These are phyloP conservation scores for Ormyrus thymus DNA, from an alignment of 2,888 invertebrate species.

Conservation along the genomic window DNA sequence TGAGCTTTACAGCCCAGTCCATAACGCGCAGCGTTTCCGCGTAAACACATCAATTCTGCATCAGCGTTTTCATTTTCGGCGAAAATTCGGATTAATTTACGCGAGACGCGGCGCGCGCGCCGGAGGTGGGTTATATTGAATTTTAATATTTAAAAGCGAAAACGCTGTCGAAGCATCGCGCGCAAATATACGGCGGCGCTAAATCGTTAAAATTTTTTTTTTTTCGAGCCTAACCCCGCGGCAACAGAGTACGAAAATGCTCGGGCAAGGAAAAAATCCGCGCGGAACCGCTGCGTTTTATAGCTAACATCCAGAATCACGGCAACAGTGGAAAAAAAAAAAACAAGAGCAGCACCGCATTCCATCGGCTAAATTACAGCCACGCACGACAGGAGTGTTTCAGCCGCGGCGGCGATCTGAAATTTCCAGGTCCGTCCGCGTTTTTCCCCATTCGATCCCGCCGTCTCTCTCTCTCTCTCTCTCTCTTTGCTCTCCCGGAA, in stretches of 20 bases:
- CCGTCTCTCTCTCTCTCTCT: neutral
- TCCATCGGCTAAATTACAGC: slow-evolving; percentile 37
- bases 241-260: too few species aligned
- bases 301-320: slow-evolving; percentile 10
- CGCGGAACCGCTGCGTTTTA: neutral
- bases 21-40: too few species aligned
- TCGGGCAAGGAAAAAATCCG: too few species aligned
- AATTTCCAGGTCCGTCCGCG: neutral
- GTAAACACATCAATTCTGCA: too few species aligned
- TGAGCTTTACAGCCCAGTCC: too few species aligned
- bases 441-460: slow-evolving; percentile 19
- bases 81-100: neutral
- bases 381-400: slow-evolving; percentile 2
- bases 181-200: too few species aligned
- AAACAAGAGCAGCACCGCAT: neutral
- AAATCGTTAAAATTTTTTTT: too few species aligned
- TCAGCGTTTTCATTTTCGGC: too few species aligned
- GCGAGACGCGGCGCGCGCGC: neutral
- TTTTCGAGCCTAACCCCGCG: too few species aligned
- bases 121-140: too few species aligned
- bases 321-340: neutral
- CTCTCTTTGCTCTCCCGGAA: neutral
- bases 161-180: too few species aligned
- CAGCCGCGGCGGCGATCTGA: neutral
- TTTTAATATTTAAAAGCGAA: too few species aligned